These are phyloP conservation scores for Rhineura floridana DNA, from an alignment of 2,113 vertebrate genomes.

Conservation along the genomic window DNA sequence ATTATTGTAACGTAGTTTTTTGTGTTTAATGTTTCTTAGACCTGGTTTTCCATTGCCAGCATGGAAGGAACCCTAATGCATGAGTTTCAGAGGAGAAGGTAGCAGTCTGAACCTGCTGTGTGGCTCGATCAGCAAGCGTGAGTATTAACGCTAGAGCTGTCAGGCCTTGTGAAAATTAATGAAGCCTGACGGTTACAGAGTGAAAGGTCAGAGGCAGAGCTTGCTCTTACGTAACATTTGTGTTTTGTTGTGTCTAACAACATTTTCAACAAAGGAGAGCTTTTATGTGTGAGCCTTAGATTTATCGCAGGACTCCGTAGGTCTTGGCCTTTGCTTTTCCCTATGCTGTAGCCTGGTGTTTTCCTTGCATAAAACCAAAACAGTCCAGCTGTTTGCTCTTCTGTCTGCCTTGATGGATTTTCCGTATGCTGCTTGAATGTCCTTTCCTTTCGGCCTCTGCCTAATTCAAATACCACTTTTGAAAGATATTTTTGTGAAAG, in stretches of 20 bases:
- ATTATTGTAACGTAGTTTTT: slow-evolving; percentile 81
- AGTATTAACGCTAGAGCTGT: slow-evolving; percentile 81
- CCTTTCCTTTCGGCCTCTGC: slow-evolving; percentile 37
- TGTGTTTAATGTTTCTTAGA: slow-evolving; percentile 86
- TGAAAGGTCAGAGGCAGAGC: slow-evolving; percentile 79
- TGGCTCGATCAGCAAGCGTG: slow-evolving; percentile 84
- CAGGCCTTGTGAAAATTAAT: slow-evolving; percentile 81
- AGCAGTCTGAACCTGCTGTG: slow-evolving; percentile 81
- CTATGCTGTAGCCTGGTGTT: slow-evolving; percentile 41
- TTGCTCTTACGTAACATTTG: slow-evolving; percentile 74
- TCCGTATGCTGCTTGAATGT: slow-evolving; percentile 22
- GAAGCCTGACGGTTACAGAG: slow-evolving; percentile 80
- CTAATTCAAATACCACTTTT: background rate
- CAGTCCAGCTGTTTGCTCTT: slow-evolving; percentile 43
- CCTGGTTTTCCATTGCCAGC: slow-evolving; percentile 84
- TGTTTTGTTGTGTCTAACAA: slow-evolving; percentile 78
- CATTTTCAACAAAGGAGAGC: slow-evolving; percentile 68
- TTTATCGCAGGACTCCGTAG: slow-evolving; percentile 67
- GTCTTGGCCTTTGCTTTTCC: slow-evolving; percentile 65
- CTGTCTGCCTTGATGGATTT: slow-evolving; percentile 36
- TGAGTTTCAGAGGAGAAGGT: slow-evolving; percentile 83
- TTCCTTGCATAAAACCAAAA: slow-evolving; percentile 58
- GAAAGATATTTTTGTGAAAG: background rate
- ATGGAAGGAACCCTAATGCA: slow-evolving; percentile 82
- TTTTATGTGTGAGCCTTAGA: slow-evolving; percentile 69